A percentile compares a stretch with the other conserved stretches of the same genome.
phyloP scores from a whole-genome alignment of 2,113 vertebrate species.

The Phyllostomus discolor region DNA sequence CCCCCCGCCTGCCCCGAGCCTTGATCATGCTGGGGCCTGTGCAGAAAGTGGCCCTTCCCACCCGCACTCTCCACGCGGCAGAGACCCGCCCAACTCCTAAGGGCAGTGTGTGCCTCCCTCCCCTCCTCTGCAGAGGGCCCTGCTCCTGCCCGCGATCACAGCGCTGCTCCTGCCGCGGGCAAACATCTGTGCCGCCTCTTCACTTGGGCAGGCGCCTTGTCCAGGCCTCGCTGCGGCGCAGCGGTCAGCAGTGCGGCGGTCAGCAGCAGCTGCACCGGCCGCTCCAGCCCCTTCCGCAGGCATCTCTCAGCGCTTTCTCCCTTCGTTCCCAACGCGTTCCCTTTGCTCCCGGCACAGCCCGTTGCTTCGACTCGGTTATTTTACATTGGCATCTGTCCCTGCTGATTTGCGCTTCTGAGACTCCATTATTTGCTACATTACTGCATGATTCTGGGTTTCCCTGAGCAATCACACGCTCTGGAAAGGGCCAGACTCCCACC shows the following conservation, averaged over 20 bases:
- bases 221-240: fast-evolving
- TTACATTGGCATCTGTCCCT: background rate
- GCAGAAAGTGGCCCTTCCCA: background rate
- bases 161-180: background rate
- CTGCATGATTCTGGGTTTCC: background rate
- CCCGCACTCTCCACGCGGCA: background rate
- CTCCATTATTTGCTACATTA: background rate
- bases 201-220: no score
- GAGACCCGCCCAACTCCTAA: background rate
- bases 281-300: background rate
- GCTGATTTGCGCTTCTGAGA: background rate
- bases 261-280: fast-evolving
- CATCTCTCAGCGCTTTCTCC: background rate
- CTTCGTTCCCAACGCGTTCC: fast-evolving
- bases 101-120: background rate
- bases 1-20: fast-evolving
- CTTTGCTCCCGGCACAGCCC: background rate
- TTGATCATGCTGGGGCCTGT: background rate
- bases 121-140: background rate
- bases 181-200: background rate
- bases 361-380: background rate
- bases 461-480: background rate
- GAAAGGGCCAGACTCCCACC: background rate
- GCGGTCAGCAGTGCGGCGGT: no score
- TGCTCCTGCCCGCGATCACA: background rate